Percentiles rank a stretch among this genome's conserved stretches.
These are phyloP conservation scores for Elanus axillaris DNA, from an alignment of 2,113 vertebrate species.

Conservation along the genomic window DNA sequence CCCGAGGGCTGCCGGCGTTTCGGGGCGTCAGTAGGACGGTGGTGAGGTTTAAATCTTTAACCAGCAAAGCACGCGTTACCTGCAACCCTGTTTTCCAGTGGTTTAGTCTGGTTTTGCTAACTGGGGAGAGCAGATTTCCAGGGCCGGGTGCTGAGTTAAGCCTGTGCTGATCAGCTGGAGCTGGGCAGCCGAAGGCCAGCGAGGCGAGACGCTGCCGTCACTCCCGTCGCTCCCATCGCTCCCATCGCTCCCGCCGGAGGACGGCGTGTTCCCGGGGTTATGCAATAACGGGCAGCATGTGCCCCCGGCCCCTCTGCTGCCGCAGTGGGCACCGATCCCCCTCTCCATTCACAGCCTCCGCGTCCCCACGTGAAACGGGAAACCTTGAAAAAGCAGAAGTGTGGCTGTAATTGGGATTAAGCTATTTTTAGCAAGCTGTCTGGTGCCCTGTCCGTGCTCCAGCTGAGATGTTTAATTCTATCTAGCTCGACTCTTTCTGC, in stretches of 20 bases:
- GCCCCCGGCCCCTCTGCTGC: not conserved
- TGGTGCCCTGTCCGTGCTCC: constrained; percentile 58
- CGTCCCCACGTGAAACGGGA: not conserved
- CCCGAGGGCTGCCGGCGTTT: not conserved
- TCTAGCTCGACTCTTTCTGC: not conserved
- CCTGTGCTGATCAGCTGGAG: not conserved
- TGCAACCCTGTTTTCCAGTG: not conserved
- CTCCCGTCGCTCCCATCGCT: not conserved
- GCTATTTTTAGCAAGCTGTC: constrained; percentile 70
- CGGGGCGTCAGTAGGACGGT: rapidly evolving
- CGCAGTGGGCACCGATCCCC: not conserved
- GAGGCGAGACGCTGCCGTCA: not conserved
- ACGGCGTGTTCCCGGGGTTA: not conserved
- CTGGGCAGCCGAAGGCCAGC: not conserved
- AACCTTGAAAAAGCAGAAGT: constrained; percentile 45
- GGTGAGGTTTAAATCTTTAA: no score
- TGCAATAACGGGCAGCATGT: not conserved
- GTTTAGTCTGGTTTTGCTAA: not conserved
- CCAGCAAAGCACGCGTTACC: not conserved
- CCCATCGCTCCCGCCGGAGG: not conserved
- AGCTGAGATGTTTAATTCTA: constrained; percentile 58
- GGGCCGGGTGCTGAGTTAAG: not conserved
- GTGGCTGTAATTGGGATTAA: constrained; percentile 69
- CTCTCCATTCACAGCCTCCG: not conserved
- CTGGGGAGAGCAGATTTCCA: not conserved